phyloP scores from a whole-genome alignment of 2,797 vertebrate species.

The Sebastes hubbsi region DNA sequence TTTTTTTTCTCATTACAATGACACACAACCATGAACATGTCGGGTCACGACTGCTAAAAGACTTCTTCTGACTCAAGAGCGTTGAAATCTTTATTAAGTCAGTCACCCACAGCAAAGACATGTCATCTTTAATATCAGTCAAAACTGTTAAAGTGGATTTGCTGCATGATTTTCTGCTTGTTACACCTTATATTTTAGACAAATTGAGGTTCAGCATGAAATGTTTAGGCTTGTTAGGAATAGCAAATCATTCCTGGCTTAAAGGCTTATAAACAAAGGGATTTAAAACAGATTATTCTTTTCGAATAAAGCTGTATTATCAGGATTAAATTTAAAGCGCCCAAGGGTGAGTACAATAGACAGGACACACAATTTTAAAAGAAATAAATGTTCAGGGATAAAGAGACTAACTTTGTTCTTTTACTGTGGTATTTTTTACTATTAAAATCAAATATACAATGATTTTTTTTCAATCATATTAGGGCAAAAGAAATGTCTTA shows the following conservation, averaged over 20 bases:
- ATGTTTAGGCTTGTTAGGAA: constrained; percentile 36
- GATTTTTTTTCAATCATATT: constrained; percentile 8
- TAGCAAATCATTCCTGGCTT: constrained; percentile 44
- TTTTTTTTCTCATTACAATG: neutral
- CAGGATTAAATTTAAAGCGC: constrained; percentile 50
- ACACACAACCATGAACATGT: neutral
- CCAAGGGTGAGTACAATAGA: constrained; percentile 28
- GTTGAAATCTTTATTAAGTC: constrained; percentile 15
- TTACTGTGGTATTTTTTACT: neutral
- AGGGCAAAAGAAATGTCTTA: neutral
- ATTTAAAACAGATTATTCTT: constrained; percentile 45
- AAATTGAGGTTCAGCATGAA: constrained; percentile 38
- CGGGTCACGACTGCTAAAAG: constrained; percentile 4
- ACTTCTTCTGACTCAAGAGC: constrained; percentile 19
- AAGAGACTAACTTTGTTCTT: constrained; percentile 10
- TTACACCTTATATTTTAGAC: constrained; percentile 30
- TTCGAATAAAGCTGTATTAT: constrained; percentile 43
- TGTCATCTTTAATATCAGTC: constrained; percentile 29
- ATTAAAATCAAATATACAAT: constrained; percentile 16
- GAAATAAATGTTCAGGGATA: constrained; percentile 10
- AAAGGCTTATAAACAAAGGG: constrained; percentile 63
- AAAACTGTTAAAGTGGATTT: constrained; percentile 32
- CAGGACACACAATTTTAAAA: constrained; percentile 17
- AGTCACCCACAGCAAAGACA: constrained; percentile 21
- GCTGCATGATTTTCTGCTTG: constrained; percentile 39